Percentiles rank a stretch among this genome's conserved stretches.
Evolutionary conservation across 2,888 invertebrate species (phyloP).

Genomic region (Tipula confusa): DNA sequence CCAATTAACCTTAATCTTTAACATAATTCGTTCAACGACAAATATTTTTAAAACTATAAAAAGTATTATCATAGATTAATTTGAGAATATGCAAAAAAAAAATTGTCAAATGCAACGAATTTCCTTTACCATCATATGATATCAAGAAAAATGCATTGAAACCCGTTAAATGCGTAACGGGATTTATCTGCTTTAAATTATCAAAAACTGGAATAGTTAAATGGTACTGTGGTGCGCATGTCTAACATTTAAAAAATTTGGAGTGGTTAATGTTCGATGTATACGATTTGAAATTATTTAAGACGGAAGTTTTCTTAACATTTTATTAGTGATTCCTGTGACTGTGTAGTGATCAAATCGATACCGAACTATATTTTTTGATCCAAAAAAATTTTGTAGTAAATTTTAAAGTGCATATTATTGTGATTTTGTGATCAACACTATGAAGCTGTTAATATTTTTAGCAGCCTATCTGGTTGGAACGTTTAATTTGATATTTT

Average conservation of each 20-base stretch:
- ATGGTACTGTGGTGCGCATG: background rate
- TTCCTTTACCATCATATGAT: background rate
- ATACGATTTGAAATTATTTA: background rate
- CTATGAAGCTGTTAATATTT: conserved; percentile 34
- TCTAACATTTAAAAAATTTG: background rate
- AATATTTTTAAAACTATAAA: background rate
- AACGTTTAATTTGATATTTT: conserved; percentile 38
- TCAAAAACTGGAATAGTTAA: background rate
- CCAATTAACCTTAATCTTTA: background rate
- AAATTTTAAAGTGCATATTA: too few species aligned
- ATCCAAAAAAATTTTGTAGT: background rate
- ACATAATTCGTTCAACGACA: background rate
- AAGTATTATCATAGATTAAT: background rate
- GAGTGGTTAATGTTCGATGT: background rate
- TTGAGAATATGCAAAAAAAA: background rate
- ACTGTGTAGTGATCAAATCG: background rate
- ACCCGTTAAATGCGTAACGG: background rate
- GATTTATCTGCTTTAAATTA: background rate
- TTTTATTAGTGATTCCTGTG: background rate
- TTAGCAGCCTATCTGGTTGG: conserved; percentile 40
- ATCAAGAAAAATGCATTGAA: background rate
- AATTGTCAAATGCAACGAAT: background rate
- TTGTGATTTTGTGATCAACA: background rate
- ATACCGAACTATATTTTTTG: background rate
- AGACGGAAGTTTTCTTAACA: background rate